These are phyloP conservation scores for Galleria mellonella DNA, from an alignment of 1,140 invertebrate genomes.

Conservation along the genomic window DNA sequence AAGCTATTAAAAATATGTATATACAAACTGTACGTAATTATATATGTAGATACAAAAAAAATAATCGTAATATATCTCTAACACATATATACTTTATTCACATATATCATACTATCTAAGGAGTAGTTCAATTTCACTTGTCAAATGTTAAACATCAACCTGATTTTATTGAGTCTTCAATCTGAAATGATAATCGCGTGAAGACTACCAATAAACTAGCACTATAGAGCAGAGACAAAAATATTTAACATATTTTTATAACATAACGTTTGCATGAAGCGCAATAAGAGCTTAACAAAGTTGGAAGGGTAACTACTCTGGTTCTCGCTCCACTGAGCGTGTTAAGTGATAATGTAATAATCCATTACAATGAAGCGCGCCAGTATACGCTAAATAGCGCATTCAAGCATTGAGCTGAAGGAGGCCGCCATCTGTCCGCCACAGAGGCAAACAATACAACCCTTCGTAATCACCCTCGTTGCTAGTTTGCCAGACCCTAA, in stretches of 20 bases:
- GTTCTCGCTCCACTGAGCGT: constrained; percentile 59
- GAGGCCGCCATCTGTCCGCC: constrained; percentile 62
- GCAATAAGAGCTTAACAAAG: constrained; percentile 39
- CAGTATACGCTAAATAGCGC: constrained; percentile 66
- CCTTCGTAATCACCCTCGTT: constrained; percentile 58
- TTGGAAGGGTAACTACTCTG: constrained; percentile 42
- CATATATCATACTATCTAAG: no score
- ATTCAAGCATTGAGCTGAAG: constrained; percentile 50
- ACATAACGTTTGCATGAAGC: constrained; percentile 29
- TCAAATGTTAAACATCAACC: no score
- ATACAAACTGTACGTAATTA: no score
- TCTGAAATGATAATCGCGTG: constrained; percentile 16
- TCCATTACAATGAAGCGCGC: constrained; percentile 68
- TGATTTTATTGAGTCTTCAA: constrained; percentile 38
- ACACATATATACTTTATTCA: no score
- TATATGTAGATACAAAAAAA: no score
- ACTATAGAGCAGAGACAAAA: constrained; percentile 5
- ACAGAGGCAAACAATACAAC: constrained; percentile 52
- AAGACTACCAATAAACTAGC: constrained; percentile 22
- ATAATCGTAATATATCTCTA: no score
- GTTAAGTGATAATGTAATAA: constrained; percentile 72
- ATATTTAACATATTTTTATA: constrained; percentile 33
- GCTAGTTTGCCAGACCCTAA: constrained; percentile 58
- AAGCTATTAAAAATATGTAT: no score
- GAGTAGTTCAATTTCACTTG: no score